phyloP scores from a whole-genome alignment of 2,888 invertebrate species.

The Tridacna gigas region DNA sequence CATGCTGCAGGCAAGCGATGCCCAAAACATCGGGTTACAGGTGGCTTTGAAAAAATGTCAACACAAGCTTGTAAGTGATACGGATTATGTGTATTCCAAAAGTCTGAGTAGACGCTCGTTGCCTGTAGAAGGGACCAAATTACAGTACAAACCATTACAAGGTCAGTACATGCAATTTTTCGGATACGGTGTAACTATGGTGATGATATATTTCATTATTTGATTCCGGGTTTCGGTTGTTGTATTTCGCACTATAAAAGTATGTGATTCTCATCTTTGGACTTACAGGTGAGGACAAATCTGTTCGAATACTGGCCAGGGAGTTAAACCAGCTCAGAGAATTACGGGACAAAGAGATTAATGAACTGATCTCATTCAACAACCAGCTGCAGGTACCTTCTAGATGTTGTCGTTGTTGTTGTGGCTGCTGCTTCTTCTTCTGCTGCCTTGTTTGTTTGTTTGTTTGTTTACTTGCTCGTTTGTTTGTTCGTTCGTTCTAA shows the following conservation, averaged over 20 bases:
- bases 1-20: conserved; percentile 62
- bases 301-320: conserved; percentile 47
- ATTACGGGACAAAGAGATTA: conserved; percentile 59
- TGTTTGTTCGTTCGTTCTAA: too few relatives aligned
- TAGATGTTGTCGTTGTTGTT: too few relatives aligned
- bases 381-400: conserved; percentile 59
- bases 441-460: too few relatives aligned
- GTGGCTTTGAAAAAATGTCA: conserved; percentile 61
- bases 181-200: too few relatives aligned
- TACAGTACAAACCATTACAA: conserved; percentile 58
- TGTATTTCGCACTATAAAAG: too few relatives aligned
- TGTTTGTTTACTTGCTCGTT: too few relatives aligned
- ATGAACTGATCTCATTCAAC: conserved; percentile 61
- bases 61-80: conserved; percentile 33
- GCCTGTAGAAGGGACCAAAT: conserved; percentile 43
- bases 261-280: not conserved
- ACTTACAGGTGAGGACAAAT: conserved; percentile 59
- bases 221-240: too few relatives aligned
- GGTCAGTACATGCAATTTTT: conserved; percentile 28
- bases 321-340: conserved; percentile 60
- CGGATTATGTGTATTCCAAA: conserved; percentile 29
- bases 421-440: too few relatives aligned
- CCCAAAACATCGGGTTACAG: conserved; percentile 63
- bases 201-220: too few relatives aligned
- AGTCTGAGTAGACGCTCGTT: conserved; percentile 51